Evolutionary conservation across 2,797 vertebrate genomes (phyloP), one percentile per base, ranked within the genome.

Genomic region (Lagodon rhomboides): DNA sequence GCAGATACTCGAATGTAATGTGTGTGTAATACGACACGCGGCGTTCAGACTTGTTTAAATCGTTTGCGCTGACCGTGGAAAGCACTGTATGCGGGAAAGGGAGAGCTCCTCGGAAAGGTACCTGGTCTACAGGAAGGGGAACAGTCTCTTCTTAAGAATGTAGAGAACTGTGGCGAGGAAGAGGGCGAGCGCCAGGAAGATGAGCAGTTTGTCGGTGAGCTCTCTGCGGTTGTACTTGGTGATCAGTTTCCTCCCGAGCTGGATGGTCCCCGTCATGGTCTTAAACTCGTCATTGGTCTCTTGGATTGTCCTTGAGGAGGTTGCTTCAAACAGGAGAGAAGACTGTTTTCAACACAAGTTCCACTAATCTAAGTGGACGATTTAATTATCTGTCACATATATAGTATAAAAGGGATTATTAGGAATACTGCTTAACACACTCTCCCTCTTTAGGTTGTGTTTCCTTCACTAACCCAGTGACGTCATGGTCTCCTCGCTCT

Each of bases 251-350:
- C 98, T 94, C 20, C 98, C 98, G 73, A 99, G 80, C 89, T 98
- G 97, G 85, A 99, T 99, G 65, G 98, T 99, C 67, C 98, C 98
- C 0, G 98, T 97, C 98, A 99, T 99, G 70, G 97, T 96, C 87
- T 97, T 99, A 90, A 99, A 99, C 56, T 99, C 98, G 41, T 99
- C 98, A n/a, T 98, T 97, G 68, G 98, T 97, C 89, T 99, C 98
- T 83, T 95, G 95, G 77, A 99, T 94, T 1, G 97, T 98, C 87
- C 96, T 96, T 2, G 98, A 99, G 50, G 98, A 99, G 75, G 94
- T 98, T 15, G 96, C 96, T 97, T 89, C 5, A 80, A 77, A 79
- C 22, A 54, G 12, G 67, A 69, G 51, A 66, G 17, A 54, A 51
- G 75, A 73, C 27, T 12, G 20, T 12, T 74, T 61, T 71, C 38